Evolutionary conservation across 2,888 invertebrate genomes (phyloP).

Genomic region (Drosophila testacea): DNA sequence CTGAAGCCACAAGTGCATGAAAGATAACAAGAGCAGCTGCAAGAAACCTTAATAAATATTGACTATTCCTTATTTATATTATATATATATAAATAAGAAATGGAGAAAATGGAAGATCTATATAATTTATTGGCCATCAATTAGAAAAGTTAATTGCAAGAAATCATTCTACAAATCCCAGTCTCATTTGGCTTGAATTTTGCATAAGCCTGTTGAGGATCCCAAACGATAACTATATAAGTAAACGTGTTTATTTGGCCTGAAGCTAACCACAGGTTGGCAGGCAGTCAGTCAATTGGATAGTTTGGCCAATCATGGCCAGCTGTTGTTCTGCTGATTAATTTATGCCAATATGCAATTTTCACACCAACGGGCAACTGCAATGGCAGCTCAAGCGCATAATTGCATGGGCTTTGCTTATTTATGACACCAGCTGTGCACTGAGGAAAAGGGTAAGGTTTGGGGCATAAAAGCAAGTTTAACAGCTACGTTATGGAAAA

Average conservation of each 20-base stretch:
- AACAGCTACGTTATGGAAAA: slow-evolving; percentile 39
- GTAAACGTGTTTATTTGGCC: slow-evolving; percentile 1
- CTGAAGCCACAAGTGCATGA: slow-evolving; percentile 56
- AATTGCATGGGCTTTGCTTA: slow-evolving; percentile 68
- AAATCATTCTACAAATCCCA: slow-evolving; percentile 7
- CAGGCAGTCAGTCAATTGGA: slow-evolving; percentile 39
- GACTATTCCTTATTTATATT: slow-evolving; percentile 7
- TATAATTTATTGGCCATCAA: slow-evolving; percentile 4
- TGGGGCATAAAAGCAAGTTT: slow-evolving; percentile 27
- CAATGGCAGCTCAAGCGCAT: slow-evolving; percentile 75
- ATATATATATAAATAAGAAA: slow-evolving; percentile 1
- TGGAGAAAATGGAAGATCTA: not conserved
- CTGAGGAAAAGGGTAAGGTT: slow-evolving; percentile 17
- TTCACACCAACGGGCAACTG: slow-evolving; percentile 70
- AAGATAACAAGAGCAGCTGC: slow-evolving; percentile 22
- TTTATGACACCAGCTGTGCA: slow-evolving; percentile 60
- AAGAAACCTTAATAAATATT: slow-evolving; percentile 22
- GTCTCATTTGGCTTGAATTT: slow-evolving; percentile 19
- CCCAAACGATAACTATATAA: slow-evolving; percentile 20
- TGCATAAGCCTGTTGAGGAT: slow-evolving; percentile 18
- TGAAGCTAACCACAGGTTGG: slow-evolving; percentile 1
- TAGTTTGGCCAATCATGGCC: slow-evolving; percentile 64
- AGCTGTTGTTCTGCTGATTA: slow-evolving; percentile 64
- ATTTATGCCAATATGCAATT: slow-evolving; percentile 78
- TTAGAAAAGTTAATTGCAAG: slow-evolving; percentile 1